phyloP scores from a whole-genome alignment of 92 coral and sea anemone genomes.

The Phenganax stokvisi region DNA sequence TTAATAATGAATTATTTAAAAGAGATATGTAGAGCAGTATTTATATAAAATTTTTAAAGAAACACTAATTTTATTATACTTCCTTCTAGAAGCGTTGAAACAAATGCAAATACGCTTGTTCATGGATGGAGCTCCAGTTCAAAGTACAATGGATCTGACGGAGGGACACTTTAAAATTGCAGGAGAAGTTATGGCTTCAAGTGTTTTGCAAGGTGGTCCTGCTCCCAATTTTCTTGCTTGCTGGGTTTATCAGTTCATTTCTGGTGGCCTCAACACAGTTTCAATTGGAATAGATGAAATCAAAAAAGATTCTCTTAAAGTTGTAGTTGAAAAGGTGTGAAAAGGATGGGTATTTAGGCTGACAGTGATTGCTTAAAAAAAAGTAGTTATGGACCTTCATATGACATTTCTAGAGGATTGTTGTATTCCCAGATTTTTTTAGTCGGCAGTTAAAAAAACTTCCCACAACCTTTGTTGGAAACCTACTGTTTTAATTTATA shows the following conservation, averaged over 20 bases:
- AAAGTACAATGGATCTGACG: background rate
- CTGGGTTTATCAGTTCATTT: background rate
- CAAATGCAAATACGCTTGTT: background rate
- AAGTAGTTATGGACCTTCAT: background rate
- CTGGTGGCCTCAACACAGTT: background rate
- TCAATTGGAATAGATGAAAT: background rate
- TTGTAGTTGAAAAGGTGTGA: background rate
- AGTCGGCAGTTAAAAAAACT: too few species aligned
- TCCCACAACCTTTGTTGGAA: too few species aligned
- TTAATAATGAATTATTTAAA: background rate
- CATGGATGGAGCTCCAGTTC: background rate
- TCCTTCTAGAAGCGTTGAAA: background rate
- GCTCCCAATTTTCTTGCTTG: background rate
- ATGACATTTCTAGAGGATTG: too few species aligned
- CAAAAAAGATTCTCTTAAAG: background rate
- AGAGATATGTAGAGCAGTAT: background rate
- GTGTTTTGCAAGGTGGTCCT: conserved; percentile 16
- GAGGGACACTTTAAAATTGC: conserved; percentile 23
- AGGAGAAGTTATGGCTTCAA: background rate
- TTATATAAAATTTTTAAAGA: background rate
- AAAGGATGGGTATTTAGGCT: background rate
- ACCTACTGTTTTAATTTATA: too few species aligned
- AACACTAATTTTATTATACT: background rate
- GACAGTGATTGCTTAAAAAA: background rate
- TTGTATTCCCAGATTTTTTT: too few species aligned